These are phyloP conservation scores for Sarcophaga peregrina DNA, from an alignment of 1,140 invertebrate species.

Conservation along the genomic window DNA sequence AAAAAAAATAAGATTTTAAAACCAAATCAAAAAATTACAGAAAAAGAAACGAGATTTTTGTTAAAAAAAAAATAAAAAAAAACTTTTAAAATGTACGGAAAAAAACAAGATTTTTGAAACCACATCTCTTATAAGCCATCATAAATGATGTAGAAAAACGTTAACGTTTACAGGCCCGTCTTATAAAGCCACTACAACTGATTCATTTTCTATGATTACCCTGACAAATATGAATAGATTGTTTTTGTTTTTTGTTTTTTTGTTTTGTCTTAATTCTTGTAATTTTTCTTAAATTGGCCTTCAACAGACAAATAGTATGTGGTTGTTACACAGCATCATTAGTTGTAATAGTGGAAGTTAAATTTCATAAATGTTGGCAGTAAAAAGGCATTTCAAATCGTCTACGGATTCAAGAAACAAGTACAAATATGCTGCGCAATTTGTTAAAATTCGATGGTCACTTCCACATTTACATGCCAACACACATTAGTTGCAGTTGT, in stretches of 20 bases:
- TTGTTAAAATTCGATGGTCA: not conserved
- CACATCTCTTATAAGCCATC: not conserved
- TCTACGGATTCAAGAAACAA: not conserved
- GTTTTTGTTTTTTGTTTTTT: too few species aligned
- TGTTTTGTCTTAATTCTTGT: not conserved
- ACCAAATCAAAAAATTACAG: not conserved
- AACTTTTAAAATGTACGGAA: too few species aligned
- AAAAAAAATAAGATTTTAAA: not conserved
- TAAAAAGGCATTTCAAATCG: not conserved
- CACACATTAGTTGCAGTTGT: not conserved
- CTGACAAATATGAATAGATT: too few species aligned
- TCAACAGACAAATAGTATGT: not conserved
- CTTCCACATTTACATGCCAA: not conserved
- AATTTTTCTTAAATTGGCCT: not conserved
- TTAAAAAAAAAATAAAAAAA: not conserved
- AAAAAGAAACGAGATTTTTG: not conserved
- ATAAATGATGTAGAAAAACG: not conserved
- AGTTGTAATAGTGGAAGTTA: too few species aligned
- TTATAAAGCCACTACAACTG: not conserved
- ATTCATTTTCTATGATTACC: too few species aligned
- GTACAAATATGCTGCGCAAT: not conserved
- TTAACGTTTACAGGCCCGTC: not conserved
- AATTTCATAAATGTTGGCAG: too few species aligned
- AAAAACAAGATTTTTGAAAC: slow-evolving; percentile 2
- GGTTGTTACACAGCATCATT: not conserved